These are phyloP conservation scores for Stomatorhinus walkeri DNA, from an alignment of 2,797 vertebrate species.

Conservation along the genomic window DNA sequence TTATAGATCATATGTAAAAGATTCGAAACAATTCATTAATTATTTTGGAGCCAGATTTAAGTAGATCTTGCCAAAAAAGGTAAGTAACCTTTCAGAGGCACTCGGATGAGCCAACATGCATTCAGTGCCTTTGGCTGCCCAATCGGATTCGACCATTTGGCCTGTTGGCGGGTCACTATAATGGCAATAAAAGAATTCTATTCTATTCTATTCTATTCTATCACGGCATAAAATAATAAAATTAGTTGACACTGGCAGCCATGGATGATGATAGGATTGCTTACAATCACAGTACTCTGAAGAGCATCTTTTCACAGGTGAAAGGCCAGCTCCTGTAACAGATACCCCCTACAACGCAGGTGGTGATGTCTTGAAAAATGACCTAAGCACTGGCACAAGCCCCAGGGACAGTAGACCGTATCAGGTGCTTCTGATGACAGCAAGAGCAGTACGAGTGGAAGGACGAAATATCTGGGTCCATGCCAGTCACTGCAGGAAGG, in stretches of 20 bases:
- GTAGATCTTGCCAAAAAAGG: background rate
- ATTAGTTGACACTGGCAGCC: background rate
- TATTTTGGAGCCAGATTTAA: background rate
- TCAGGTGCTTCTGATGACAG: background rate
- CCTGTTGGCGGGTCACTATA: background rate
- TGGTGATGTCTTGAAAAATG: background rate
- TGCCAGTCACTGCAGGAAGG: background rate
- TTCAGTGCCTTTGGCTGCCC: background rate
- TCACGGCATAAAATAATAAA: background rate
- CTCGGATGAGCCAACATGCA: background rate
- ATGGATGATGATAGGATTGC: background rate
- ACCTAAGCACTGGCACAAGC: background rate
- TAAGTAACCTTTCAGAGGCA: background rate
- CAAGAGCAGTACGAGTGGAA: background rate
- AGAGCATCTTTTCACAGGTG: background rate
- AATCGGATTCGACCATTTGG: background rate
- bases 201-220: background rate
- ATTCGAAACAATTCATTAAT: background rate
- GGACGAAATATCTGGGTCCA: background rate
- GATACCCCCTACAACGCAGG: background rate
- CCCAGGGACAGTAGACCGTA: background rate
- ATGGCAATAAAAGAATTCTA: background rate
- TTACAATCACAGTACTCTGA: background rate
- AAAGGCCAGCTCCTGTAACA: background rate
- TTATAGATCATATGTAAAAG: background rate